Base-by-base conservation (phyloP, 2,113 vertebrate genomes). In the Hirundichthys speculiger region DNA sequence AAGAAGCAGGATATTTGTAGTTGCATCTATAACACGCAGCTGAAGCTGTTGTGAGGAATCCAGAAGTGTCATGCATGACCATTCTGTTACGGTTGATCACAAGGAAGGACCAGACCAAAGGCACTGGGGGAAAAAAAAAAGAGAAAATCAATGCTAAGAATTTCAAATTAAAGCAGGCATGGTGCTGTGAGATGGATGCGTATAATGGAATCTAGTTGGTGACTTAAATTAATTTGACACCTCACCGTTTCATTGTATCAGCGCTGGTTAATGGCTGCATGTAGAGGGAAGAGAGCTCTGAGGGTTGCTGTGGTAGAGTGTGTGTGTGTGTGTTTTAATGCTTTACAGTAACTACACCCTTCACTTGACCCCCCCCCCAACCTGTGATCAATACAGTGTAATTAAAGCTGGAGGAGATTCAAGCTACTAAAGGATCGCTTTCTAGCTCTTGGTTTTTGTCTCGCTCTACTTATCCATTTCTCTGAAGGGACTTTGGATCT, bases 131-230 rank as follows among this genome's bases (percentile, higher is more conserved):
- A 14, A 18, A 79, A 67, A 91, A 95, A 93, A 92, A 81, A 95
- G 48, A 14, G 16, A 79, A 67, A 91, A 95, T 94, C 92, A 81
- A 95, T 93, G 75, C 67, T 55, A 88, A 88, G 80, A 79, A 90
- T 93, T 93, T 93, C 59, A 94, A 93, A 93, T 94, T 86, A 86
- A 92, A 89, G 89, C 86, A 86, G 89, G 88, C 72, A 45, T 79
- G 83, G 55, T 79, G 81, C 64, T 34, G 67, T 52, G 62, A 70
- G 76, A 80, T 71, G 63, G 70, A 65, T 83, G 60, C 63, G 80
- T 84, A 87, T 83, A 86, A 81, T 66, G 66, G 61, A 62, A 47
- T 41, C 41, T 25, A 58, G 67, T 51, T 20, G n/a, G 62, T 65
- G 77, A 79, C 70, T 77, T 79, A 70, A 86, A 86, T 71, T 41